Evolutionary conservation across 2,113 vertebrate species (phyloP).

Genomic region (Piliocolobus tephrosceles): DNA sequence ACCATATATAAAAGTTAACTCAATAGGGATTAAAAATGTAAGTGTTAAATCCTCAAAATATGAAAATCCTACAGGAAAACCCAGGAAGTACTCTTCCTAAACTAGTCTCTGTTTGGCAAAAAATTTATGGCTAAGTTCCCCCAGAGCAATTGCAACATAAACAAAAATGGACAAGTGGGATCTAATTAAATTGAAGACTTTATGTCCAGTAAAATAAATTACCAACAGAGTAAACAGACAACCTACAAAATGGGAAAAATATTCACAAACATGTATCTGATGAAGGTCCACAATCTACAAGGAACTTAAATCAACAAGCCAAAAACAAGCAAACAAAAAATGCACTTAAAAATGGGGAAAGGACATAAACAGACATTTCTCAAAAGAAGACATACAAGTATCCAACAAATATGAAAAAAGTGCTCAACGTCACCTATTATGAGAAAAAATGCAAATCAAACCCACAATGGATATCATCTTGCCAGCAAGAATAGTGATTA

Average conservation of each 20-base stretch:
- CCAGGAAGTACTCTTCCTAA: neutral
- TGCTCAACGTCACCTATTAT: neutral
- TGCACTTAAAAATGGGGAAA: neutral
- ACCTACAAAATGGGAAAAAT: neutral
- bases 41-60: neutral
- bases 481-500: neutral
- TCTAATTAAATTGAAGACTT: neutral
- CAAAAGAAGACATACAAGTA: neutral
- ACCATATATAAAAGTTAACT: neutral
- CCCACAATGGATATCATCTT: neutral
- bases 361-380: neutral
- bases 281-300: neutral
- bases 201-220: neutral
- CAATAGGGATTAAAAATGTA: neutral
- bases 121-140: neutral
- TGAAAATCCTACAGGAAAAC: neutral
- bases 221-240: neutral
- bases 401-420: neutral
- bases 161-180: neutral
- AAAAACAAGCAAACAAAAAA: neutral
- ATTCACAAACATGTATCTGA: neutral
- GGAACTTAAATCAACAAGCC: neutral
- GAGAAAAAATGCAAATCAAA: neutral
- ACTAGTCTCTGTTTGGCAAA: neutral
- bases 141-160: neutral